Evolutionary conservation across 2,113 vertebrate species (phyloP).

Genomic region (Esox niger): DNA sequence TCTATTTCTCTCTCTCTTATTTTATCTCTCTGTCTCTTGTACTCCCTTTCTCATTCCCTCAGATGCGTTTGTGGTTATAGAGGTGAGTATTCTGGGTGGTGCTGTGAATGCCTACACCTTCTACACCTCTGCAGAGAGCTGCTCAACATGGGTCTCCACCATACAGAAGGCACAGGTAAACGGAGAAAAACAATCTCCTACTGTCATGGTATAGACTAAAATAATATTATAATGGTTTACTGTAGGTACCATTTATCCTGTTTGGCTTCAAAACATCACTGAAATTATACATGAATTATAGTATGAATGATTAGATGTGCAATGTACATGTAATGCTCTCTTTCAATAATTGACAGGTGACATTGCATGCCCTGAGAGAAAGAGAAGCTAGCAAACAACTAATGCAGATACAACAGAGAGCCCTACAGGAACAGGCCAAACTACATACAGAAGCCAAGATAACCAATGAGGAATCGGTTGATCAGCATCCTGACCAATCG

Average conservation of each 20-base stretch:
- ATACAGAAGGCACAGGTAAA: constrained; percentile 67
- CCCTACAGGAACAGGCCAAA: constrained; percentile 18
- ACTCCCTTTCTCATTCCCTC: constrained; percentile 7
- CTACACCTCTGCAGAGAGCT: constrained; percentile 58
- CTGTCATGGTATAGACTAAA: neutral
- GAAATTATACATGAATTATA: too few species aligned
- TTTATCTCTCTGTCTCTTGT: constrained; percentile 3
- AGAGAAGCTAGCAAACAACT: constrained; percentile 39
- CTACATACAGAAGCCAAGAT: neutral
- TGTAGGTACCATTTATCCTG: too few species aligned
- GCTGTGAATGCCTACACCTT: constrained; percentile 65
- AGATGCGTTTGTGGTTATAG: constrained; percentile 74
- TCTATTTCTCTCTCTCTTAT: neutral
- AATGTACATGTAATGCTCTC: neutral
- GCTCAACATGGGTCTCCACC: constrained; percentile 63
- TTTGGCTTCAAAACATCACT: neutral
- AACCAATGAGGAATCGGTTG: constrained; percentile 18
- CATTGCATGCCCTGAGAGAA: constrained; percentile 51
- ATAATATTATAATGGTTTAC: neutral
- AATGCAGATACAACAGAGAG: constrained; percentile 34
- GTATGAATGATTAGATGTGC: neutral
- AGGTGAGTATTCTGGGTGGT: constrained; percentile 68
- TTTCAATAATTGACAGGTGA: constrained; percentile 48
- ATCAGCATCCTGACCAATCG: constrained; percentile 16
- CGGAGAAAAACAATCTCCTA: neutral